A percentile compares a stretch with the other conserved stretches of the same genome.
These are phyloP conservation scores for Pecten maximus DNA, from an alignment of 2,888 invertebrate genomes.

Conservation along the genomic window DNA sequence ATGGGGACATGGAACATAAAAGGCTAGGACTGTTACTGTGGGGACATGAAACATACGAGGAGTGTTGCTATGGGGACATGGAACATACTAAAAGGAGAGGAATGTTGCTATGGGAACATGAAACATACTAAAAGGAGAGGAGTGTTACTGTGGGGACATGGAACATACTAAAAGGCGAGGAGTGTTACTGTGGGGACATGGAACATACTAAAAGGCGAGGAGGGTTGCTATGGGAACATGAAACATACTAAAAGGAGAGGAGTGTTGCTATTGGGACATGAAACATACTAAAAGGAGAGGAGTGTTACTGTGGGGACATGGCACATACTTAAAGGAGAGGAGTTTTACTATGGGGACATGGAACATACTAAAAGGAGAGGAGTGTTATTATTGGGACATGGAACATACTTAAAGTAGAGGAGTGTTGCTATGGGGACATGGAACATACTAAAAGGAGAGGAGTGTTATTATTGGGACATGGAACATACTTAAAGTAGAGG, in stretches of 20 bases:
- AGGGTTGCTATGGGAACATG: too few relatives aligned
- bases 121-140: background rate
- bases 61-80: background rate
- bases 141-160: background rate
- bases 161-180: background rate
- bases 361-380: background rate
- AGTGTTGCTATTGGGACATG: background rate
- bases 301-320: background rate
- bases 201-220: too few relatives aligned
- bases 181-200: background rate
- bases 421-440: background rate
- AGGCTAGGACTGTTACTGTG: background rate
- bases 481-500: too few relatives aligned
- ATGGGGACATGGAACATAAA: too few relatives aligned
- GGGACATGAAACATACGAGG: background rate
- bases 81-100: background rate
- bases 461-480: background rate
- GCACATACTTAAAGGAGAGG: background rate
- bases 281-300: background rate
- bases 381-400: background rate
- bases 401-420: background rate
- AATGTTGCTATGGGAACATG: background rate
- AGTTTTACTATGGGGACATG: background rate
- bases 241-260: too few relatives aligned
- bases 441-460: background rate